Evolutionary conservation across 2,888 invertebrate species (phyloP).

Genomic region (Eupithecia subumbrata): DNA sequence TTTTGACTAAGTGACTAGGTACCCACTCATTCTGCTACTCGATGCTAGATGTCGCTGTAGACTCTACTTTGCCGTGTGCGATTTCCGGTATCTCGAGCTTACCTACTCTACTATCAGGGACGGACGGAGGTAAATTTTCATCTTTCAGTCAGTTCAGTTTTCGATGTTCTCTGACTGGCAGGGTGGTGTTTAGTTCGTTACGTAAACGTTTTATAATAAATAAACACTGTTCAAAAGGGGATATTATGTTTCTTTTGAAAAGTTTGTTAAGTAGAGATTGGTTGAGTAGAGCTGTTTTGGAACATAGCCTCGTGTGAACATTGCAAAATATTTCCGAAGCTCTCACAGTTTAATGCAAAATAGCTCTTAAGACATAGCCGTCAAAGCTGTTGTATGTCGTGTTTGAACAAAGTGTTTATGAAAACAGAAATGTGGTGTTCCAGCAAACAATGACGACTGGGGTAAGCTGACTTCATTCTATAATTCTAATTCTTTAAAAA

Average conservation of each 20-base stretch:
- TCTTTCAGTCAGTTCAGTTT: conserved; percentile 76
- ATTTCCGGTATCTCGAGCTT: conserved; percentile 1
- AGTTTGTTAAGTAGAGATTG: background rate
- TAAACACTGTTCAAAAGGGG: conserved; percentile 11
- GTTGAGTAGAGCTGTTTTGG: background rate
- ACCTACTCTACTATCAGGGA: conserved; percentile 20
- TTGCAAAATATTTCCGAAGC: conserved; percentile 11
- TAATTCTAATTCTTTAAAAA: background rate
- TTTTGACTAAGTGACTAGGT: background rate
- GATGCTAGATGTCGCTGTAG: conserved; percentile 51
- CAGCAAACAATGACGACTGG: conserved; percentile 75
- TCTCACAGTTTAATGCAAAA: conserved; percentile 55
- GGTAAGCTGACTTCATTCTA: conserved; percentile 54
- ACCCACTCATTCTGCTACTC: conserved; percentile 49
- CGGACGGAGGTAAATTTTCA: conserved; percentile 46
- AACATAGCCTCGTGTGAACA: conserved; percentile 1
- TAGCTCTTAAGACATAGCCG: conserved; percentile 63
- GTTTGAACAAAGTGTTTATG: conserved; percentile 69
- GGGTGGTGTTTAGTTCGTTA: conserved; percentile 77
- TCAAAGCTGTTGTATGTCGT: conserved; percentile 62
- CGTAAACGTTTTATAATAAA: conserved; percentile 69
- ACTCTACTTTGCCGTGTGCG: background rate
- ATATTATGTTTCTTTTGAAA: background rate
- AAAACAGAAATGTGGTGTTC: conserved; percentile 72
- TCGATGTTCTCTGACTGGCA: conserved; percentile 70